Evolutionary conservation across 2,797 vertebrate genomes (phyloP).

Genomic region (Pelodytes ibericus): DNA sequence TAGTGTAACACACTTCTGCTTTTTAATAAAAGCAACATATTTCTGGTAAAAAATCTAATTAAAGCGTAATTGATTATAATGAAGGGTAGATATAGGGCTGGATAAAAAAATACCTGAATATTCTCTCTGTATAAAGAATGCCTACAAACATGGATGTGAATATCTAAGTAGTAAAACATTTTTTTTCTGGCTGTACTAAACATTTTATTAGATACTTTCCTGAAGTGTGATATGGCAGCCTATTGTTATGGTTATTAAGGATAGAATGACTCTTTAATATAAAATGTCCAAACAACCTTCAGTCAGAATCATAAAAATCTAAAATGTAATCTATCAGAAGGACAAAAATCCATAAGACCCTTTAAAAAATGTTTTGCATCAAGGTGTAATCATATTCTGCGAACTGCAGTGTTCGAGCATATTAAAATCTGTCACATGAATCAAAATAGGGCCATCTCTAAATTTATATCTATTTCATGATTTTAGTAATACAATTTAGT

Average conservation of each 20-base stretch:
- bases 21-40: too few species aligned
- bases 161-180: neutral
- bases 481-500: constrained; percentile 9
- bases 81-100: too few species aligned
- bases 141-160: too few species aligned
- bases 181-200: neutral
- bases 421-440: constrained; percentile 2
- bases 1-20: too few species aligned
- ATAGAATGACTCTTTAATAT: neutral
- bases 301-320: neutral
- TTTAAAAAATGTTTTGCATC: constrained; percentile 1
- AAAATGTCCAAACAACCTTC: neutral
- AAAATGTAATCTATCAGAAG: neutral
- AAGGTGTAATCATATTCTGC: neutral
- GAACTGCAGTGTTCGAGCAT: neutral
- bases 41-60: too few species aligned
- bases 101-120: too few species aligned
- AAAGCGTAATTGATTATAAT: too few species aligned
- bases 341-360: neutral
- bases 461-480: constrained; percentile 9
- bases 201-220: neutral
- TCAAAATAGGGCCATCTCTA: neutral
- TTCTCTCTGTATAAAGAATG: too few species aligned
- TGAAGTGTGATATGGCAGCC: neutral
- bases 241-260: neutral